Evolutionary conservation across 2,888 invertebrate genomes (phyloP), one percentile per base, ranked within the genome.

Genomic region (Ceriagrion tenellum): DNA sequence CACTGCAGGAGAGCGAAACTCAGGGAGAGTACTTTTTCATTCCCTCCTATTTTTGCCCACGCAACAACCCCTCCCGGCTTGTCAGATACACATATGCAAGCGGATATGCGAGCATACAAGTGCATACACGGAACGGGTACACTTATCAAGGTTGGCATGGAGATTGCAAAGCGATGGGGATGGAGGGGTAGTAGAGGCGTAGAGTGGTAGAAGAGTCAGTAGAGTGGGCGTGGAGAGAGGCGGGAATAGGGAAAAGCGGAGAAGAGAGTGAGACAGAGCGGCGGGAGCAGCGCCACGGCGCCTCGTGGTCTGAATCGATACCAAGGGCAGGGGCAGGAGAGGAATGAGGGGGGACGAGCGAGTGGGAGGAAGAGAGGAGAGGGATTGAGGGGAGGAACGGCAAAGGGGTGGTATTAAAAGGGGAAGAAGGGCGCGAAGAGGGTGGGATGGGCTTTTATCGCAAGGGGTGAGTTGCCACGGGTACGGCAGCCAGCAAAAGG

Each of bases 301-400:
- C 93, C 93, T 93, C 69, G 93, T 74, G 93, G 93, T 93, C 93
- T 93, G 93, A 93, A 93, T 93, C 93, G 93, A 93, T 93, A 93
- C 63, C 93, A 69, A 69, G n/a, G n/a, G 93, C 20, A 3, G 59
- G 47, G 47, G 59, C 13, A 20, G 91, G 91, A 59, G 63, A 35
- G 40, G 63, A 30, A 30, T 47, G 93, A 69, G 63, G 93, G n/a
- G 47, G 30, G 90, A 47, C 13, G 35, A 26, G 55, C 40, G 63
- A 26, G 91, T 16, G 10, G 40, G 91, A 35, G 8, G 47, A 47
- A 59, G 47, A 59, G 47, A 6, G 18, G 40, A 90, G 90, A 56
- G 90, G 55, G 40, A 63, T 63, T 30, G 63, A 59, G 59, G 59
- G 90, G 59, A 35, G 35, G 30, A 59, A 40, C 55, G 40, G 40